Conservation (phyloP, 35 echinoderm and acorn worm genomes). For the Chiridota heheva region DNA sequence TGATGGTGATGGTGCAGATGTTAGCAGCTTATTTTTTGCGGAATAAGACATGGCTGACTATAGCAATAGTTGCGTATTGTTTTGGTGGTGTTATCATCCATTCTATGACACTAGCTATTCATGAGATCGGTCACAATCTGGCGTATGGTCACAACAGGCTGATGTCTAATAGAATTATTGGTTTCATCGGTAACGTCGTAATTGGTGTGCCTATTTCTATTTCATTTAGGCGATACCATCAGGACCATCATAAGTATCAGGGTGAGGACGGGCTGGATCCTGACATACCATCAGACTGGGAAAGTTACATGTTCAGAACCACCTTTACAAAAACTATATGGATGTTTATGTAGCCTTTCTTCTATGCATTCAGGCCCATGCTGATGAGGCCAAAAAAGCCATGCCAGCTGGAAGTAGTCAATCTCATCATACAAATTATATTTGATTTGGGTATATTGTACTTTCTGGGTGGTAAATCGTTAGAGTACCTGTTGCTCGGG, state of each 20-base stretch:
- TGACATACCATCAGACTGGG: conserved; percentile 92
- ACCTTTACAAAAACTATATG: conserved; percentile 82
- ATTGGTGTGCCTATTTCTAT: conserved; percentile 90
- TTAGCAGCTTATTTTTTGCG: conserved; percentile 61
- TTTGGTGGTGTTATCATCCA: conserved; percentile 98
- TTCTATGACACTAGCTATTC: conserved; percentile 88
- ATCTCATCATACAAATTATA: conserved; percentile 66
- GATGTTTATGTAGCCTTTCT: conserved; percentile 90
- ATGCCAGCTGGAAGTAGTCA: conserved; percentile 69
- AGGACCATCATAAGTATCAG: conserved; percentile 89
- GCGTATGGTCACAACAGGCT: conserved; percentile 71
- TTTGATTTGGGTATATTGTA: conserved; percentile 87
- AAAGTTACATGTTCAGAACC: conserved; percentile 80
- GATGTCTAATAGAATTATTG: conserved; percentile 83
- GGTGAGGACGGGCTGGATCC: conserved; percentile 90
- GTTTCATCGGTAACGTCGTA: conserved; percentile 83
- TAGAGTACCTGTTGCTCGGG: conserved; percentile 78
- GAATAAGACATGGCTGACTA: conserved; percentile 78
- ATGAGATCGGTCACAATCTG: conserved; percentile 94
- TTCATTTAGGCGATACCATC: conserved; percentile 87
- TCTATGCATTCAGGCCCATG: conserved; percentile 90
- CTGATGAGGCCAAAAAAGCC: conserved; percentile 80
- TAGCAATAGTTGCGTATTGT: conserved; percentile 83
- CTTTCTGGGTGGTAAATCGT: conserved; percentile 60
- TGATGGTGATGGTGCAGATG: conserved; percentile 72